Evolutionary conservation across 2,888 invertebrate species (phyloP).

Genomic region (Sphaeridia pumilis): DNA sequence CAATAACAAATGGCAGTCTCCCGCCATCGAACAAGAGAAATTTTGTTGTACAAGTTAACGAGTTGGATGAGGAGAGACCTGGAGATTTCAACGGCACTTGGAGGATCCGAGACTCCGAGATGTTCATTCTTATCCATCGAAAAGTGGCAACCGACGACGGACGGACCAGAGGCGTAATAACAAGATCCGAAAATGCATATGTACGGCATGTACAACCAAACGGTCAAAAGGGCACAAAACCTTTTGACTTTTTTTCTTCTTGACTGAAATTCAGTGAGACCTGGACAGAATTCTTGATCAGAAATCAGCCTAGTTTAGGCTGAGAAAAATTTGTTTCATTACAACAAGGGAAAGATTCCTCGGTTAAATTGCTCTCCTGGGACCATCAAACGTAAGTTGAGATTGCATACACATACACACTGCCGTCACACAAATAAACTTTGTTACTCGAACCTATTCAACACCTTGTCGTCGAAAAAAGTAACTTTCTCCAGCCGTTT

Average conservation of each 20-base stretch:
- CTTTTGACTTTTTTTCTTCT: too few species aligned
- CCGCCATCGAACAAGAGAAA: too few species aligned
- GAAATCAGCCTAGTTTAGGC: conserved; percentile 26
- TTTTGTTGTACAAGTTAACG: background rate
- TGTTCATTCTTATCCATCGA: too few species aligned
- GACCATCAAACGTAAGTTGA: conserved; percentile 11
- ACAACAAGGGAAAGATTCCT: conserved; percentile 19
- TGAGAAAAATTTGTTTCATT: conserved; percentile 35
- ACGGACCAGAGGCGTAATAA: too few species aligned
- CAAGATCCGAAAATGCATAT: too few species aligned
- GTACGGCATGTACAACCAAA: too few species aligned
- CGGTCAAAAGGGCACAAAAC: too few species aligned
- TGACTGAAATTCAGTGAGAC: too few species aligned
- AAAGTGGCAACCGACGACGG: too few species aligned
- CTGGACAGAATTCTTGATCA: conserved; percentile 28
- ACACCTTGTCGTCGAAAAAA: background rate
- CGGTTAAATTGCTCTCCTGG: conserved; percentile 31
- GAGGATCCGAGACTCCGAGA: too few species aligned
- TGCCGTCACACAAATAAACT: conserved; percentile 15
- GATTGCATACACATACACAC: background rate
- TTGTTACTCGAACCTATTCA: background rate
- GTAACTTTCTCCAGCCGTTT: background rate
- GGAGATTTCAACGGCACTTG: too few species aligned
- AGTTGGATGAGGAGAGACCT: too few species aligned
- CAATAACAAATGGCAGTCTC: background rate